phyloP scores from a whole-genome alignment of 2,797 vertebrate species.

The Hoplostethus atlanticus region DNA sequence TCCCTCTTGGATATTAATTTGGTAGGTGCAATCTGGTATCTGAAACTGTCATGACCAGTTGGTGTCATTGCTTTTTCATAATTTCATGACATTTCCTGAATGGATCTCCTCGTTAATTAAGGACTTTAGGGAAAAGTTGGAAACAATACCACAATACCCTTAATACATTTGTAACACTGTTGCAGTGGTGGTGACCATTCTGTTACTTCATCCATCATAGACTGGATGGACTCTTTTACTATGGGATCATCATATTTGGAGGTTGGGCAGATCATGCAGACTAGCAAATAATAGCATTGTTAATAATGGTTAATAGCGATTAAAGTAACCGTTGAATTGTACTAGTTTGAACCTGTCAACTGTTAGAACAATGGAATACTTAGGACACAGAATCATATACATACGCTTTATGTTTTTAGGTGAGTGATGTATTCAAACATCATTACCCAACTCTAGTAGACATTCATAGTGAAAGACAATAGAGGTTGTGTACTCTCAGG shows the following conservation, averaged over 20 bases:
- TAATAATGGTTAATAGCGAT: not conserved
- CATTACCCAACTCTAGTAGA: too few species aligned
- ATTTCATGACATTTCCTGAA: not conserved
- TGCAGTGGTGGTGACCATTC: not conserved
- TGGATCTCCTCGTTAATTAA: not conserved
- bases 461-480: not conserved
- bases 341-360: conserved; percentile 28
- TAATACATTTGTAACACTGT: too few species aligned
- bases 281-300: not conserved
- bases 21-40: conserved; percentile 13
- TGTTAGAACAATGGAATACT: conserved; percentile 32
- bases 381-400: conserved; percentile 14
- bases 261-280: not conserved
- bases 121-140: not conserved
- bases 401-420: conserved; percentile 27
- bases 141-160: too few species aligned
- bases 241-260: not conserved
- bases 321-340: conserved; percentile 2
- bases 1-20: conserved; percentile 11
- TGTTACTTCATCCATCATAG: not conserved
- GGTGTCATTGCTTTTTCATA: conserved; percentile 13
- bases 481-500: not conserved
- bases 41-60: conserved; percentile 8
- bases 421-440: not conserved
- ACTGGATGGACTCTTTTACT: not conserved